phyloP scores from a whole-genome alignment of 23 tunicate genomes.

The Clavelina lepadiformis region DNA sequence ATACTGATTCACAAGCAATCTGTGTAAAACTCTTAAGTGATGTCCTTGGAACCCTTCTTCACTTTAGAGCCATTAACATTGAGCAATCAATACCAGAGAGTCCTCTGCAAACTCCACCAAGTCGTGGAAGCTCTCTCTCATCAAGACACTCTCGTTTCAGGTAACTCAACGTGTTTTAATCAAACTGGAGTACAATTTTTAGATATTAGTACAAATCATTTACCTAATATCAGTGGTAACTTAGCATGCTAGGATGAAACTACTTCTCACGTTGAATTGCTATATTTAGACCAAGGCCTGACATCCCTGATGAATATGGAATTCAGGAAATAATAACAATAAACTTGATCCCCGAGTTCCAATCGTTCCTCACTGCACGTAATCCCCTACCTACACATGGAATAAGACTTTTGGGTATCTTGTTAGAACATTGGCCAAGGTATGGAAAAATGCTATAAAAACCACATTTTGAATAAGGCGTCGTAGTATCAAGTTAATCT shows the following conservation, averaged over 20 bases:
- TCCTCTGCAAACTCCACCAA: slow-evolving; percentile 44
- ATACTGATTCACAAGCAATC: slow-evolving; percentile 62
- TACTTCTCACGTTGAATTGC: too few species aligned
- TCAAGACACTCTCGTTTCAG: slow-evolving; percentile 31
- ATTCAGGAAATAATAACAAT: slow-evolving; percentile 26
- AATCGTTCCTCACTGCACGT: slow-evolving; percentile 36
- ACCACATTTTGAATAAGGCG: too few species aligned
- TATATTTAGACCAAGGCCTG: background rate
- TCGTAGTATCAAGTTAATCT: background rate
- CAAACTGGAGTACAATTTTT: too few species aligned
- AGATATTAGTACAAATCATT: too few species aligned
- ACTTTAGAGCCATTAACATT: slow-evolving; percentile 41
- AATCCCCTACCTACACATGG: slow-evolving; percentile 85
- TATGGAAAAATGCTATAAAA: background rate
- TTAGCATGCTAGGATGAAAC: too few species aligned
- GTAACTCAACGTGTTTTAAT: slow-evolving; percentile 10
- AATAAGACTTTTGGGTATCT: slow-evolving; percentile 48
- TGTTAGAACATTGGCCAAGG: slow-evolving; percentile 93
- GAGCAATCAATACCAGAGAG: background rate
- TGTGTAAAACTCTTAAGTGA: slow-evolving; percentile 83
- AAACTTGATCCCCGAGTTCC: slow-evolving; percentile 75
- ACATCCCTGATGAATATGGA: slow-evolving; percentile 64
- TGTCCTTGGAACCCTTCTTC: slow-evolving; percentile 55
- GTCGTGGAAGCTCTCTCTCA: slow-evolving; percentile 18
- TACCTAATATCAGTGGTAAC: too few species aligned